phyloP scores from a whole-genome alignment of 1,140 invertebrate species.

The Kradibia gibbosae region DNA sequence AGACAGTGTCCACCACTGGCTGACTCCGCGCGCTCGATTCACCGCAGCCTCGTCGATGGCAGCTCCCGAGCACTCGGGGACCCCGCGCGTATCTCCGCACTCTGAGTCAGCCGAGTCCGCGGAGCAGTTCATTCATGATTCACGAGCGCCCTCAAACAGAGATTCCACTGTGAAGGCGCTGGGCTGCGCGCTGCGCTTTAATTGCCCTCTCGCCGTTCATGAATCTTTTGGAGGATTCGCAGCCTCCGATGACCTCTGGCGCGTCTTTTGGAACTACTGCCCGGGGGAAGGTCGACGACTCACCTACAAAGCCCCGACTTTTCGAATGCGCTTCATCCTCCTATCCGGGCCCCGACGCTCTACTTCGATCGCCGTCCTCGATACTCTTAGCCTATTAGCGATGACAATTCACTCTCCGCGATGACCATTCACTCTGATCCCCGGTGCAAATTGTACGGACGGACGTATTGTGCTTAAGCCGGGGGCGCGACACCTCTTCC shows the following conservation, averaged over 20 bases:
- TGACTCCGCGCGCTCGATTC: conserved; percentile 53
- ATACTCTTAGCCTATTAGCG: too few species aligned
- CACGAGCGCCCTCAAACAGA: conserved; percentile 54
- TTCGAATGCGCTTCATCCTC: too few species aligned
- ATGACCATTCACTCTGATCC: too few species aligned
- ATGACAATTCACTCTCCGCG: too few species aligned
- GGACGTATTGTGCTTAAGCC: too few species aligned
- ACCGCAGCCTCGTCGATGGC: conserved; percentile 53
- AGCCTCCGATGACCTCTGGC: not conserved
- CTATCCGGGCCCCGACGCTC: too few species aligned
- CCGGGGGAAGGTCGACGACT: too few species aligned
- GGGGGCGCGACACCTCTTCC: too few species aligned
- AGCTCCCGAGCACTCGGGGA: not conserved
- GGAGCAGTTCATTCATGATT: conserved; percentile 57
- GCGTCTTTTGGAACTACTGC: too few species aligned
- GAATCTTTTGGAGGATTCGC: not conserved
- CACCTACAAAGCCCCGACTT: too few species aligned
- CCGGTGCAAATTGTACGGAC: too few species aligned
- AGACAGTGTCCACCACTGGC: conserved; percentile 38
- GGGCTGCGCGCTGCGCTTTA: conserved; percentile 50
- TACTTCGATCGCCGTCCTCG: too few species aligned
- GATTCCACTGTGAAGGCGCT: conserved; percentile 55
- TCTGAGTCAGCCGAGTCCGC: conserved; percentile 8
- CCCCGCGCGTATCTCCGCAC: conserved; percentile 39
- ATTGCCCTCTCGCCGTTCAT: conserved; percentile 39